Evolutionary conservation across 23 tunicate species (phyloP).

Genomic region (Diplosoma virens): DNA sequence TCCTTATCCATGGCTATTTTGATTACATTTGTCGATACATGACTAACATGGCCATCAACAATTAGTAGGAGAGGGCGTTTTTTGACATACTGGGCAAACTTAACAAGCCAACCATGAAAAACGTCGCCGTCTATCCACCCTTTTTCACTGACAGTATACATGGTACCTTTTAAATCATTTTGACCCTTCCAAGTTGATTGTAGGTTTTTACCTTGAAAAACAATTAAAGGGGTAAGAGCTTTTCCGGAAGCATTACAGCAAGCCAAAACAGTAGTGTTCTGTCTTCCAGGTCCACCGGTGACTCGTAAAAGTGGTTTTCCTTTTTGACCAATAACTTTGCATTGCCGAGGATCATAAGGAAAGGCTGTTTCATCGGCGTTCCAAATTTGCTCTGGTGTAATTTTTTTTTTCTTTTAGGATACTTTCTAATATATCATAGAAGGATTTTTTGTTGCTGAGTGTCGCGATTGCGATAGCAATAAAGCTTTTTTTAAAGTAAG

Average conservation of each 20-base stretch:
- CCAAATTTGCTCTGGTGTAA: background rate
- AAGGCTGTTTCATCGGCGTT: background rate
- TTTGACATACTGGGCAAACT: background rate
- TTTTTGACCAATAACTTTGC: too few relatives aligned
- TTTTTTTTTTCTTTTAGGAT: background rate
- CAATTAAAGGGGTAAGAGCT: background rate
- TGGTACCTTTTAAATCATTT: background rate
- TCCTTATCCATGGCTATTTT: background rate
- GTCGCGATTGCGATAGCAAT: background rate
- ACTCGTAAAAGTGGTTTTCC: background rate
- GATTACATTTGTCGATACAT: background rate
- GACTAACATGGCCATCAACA: slow-evolving; percentile 2
- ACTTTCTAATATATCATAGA: too few relatives aligned
- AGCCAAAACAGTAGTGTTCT: background rate
- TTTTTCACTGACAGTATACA: background rate
- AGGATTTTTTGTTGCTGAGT: background rate
- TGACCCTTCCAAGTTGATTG: background rate
- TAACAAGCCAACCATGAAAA: background rate
- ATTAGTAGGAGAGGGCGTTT: background rate
- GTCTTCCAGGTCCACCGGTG: background rate
- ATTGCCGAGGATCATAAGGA: background rate
- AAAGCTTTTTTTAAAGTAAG: background rate
- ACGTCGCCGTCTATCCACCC: background rate
- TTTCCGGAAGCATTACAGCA: background rate
- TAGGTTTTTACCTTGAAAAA: background rate